These are phyloP conservation scores for Dendroctonus ponderosae DNA, from an alignment of 1,140 invertebrate species.

Conservation along the genomic window DNA sequence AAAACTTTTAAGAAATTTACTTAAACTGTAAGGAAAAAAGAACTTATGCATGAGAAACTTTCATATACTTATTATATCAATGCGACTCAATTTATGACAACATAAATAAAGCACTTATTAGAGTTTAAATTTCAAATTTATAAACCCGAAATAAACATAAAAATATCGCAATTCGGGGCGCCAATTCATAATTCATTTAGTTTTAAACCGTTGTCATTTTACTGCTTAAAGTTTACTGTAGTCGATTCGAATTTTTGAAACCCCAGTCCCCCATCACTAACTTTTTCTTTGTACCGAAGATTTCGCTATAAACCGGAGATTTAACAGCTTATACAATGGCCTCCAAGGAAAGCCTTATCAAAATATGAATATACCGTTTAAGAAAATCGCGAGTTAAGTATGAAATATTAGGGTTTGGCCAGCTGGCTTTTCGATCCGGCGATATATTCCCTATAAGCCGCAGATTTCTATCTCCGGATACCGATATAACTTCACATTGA, in stretches of 20 bases:
- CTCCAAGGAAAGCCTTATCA: slow-evolving; percentile 24
- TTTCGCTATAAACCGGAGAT: slow-evolving; percentile 13
- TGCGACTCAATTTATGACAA: too few relatives aligned
- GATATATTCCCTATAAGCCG: slow-evolving; percentile 4
- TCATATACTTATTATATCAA: too few relatives aligned
- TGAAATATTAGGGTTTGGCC: slow-evolving; percentile 15
- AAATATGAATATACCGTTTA: slow-evolving; percentile 31
- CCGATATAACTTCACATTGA: neutral
- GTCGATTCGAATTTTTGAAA: neutral
- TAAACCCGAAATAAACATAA: neutral
- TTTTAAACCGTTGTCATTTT: neutral
- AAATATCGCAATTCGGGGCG: neutral
- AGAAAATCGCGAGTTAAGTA: slow-evolving; percentile 22
- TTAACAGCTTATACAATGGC: slow-evolving; percentile 29
- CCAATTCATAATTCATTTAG: too few relatives aligned
- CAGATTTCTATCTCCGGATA: slow-evolving; percentile 1
- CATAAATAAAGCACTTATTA: neutral
- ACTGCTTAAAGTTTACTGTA: neutral
- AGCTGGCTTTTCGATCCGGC: slow-evolving; percentile 8
- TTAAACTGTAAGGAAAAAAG: too few relatives aligned
- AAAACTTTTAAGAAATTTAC: too few relatives aligned
- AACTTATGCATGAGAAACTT: too few relatives aligned
- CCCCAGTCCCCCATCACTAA: slow-evolving; percentile 8
- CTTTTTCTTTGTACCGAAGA: slow-evolving; percentile 19
- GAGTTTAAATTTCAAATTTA: neutral